Evolutionary conservation across 1,140 invertebrate species (phyloP).

Genomic region (Tetragonula clypearis): DNA sequence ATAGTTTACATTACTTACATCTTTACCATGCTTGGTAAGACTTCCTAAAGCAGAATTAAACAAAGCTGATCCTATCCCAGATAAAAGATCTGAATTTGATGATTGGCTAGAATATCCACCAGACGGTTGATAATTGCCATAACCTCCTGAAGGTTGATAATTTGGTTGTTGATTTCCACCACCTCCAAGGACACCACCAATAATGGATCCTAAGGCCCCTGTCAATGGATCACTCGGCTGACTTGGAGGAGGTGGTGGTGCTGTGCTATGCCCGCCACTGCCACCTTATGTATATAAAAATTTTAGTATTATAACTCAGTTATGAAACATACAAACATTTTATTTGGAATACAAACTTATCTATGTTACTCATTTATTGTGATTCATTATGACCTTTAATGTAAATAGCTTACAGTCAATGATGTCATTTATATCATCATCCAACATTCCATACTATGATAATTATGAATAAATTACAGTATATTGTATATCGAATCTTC

Average conservation of each 20-base stretch:
- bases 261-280: slow-evolving; percentile 29
- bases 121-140: slow-evolving; percentile 67
- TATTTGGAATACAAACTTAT: neutral
- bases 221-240: slow-evolving; percentile 65
- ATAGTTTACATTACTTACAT: slow-evolving; percentile 61
- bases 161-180: slow-evolving; percentile 61
- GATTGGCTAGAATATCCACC: slow-evolving; percentile 60
- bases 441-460: slow-evolving; percentile 2
- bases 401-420: slow-evolving; percentile 40
- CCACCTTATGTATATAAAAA: slow-evolving; percentile 27
- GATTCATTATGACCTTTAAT: neutral
- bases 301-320: neutral
- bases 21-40: slow-evolving; percentile 72
- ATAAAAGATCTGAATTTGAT: slow-evolving; percentile 68
- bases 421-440: slow-evolving; percentile 46
- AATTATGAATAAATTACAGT: neutral
- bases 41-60: slow-evolving; percentile 76
- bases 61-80: slow-evolving; percentile 74
- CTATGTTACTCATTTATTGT: neutral
- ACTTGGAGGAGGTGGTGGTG: slow-evolving; percentile 56
- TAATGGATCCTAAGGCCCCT: slow-evolving; percentile 72
- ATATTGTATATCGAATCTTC: neutral
- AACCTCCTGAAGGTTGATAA: slow-evolving; percentile 73
- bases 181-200: slow-evolving; percentile 77
- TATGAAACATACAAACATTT: neutral